Base-by-base conservation (phyloP, 1,140 invertebrate species). In the Cyrtorhinus lividipennis region DNA sequence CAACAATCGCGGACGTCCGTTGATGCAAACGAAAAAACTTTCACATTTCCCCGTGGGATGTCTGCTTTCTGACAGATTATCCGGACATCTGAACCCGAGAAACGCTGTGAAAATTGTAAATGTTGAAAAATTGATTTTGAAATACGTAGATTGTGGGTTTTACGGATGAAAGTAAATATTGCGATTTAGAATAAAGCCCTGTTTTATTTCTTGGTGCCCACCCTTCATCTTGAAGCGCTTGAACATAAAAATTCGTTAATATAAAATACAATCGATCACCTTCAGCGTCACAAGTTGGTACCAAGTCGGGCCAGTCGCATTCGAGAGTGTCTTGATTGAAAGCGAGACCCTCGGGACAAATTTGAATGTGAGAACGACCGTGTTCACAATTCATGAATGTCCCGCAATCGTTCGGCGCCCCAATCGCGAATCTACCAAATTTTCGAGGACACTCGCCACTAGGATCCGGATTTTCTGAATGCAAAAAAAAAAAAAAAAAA, bases 291-390 rank as follows among this genome's bases (percentile, higher is more conserved):
- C 87, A 90, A 59, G 83, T 81, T 1, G 76, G 69, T 1, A 87
- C 88, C 67, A 86, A 79, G 75, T 91, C 89, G 0, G 88, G 88
- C 90, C 90, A 94, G 66, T 92, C 88, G 71, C 91, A 92, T 30
- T 84, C 79, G 67, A 88, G 87, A 1, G 74, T 82, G 56, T 83
- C 80, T 5, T 82, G 75, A 70, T 87, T 88, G 72, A 89, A 94
- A 3, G 90, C 88, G 15, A 95, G 74, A 20, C 91, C 91, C 72
- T 90, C 88, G 0, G 87, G 86, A 70, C 89, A 92, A 15, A 81
- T 78, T 68, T 80, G 81, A 10, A 80, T 70, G 67, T 79, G 82
- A 3, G 79, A 80, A 1, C 77, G 75, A 10, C 90, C 90, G 46
- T 83, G 81, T 0, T 84, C 87, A 69, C 91, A 94, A 68, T 87